Percentiles rank a stretch among this genome's conserved stretches.
phyloP scores from a whole-genome alignment of 2,797 vertebrate species.

The Silurus lanzhouensis region DNA sequence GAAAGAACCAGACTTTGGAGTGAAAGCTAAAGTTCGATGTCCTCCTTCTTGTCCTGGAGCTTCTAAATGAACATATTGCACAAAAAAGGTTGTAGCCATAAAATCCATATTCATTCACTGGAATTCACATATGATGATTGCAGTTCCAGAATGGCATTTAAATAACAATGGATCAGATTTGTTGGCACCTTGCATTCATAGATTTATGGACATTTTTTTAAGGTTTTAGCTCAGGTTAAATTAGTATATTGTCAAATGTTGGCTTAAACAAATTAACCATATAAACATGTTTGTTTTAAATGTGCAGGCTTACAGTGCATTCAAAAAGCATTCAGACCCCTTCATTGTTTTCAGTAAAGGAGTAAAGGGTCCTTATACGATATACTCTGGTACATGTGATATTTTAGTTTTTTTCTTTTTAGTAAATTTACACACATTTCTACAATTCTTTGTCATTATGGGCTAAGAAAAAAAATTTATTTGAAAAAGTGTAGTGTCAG shows the following conservation, averaged over 20 bases:
- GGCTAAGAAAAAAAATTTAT: no score
- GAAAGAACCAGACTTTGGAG: neutral
- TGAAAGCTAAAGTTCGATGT: neutral
- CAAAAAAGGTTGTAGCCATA: neutral
- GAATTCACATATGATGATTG: neutral
- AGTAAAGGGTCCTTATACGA: no score
- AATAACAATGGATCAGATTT: conserved; percentile 1
- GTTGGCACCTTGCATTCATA: neutral
- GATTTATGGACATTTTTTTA: neutral
- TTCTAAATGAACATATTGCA: neutral
- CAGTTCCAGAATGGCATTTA: neutral
- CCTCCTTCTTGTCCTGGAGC: neutral
- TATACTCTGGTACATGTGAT: no score
- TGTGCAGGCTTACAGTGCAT: neutral
- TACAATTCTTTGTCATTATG: no score
- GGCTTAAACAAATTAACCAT: neutral
- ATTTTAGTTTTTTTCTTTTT: no score
- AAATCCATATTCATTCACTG: neutral
- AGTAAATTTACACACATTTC: no score
- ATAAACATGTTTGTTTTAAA: neutral
- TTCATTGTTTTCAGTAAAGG: no score
- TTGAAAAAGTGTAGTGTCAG: no score
- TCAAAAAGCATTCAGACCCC: no score
- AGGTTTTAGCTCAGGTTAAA: neutral
- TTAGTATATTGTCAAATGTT: neutral